phyloP scores from a whole-genome alignment of 2,797 vertebrate genomes.

The Trichosurus vulpecula region DNA sequence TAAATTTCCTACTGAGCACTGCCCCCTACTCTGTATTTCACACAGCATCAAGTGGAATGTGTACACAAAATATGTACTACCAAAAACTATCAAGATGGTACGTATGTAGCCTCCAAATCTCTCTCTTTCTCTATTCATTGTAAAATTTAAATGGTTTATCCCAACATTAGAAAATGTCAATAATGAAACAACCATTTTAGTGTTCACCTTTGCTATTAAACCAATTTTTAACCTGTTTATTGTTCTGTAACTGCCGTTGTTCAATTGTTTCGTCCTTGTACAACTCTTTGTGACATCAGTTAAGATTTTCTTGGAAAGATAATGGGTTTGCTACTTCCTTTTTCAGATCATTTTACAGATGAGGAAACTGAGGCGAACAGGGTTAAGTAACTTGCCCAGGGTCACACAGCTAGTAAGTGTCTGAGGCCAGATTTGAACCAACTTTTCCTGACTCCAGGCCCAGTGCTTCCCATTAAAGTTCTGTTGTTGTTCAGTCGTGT shows the following conservation, averaged over 20 bases:
- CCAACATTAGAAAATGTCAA: slow-evolving; percentile 51
- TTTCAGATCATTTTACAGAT: not conserved
- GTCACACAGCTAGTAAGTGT: not conserved
- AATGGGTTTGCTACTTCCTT: not conserved
- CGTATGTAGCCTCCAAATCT: slow-evolving; percentile 51
- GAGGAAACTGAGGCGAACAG: not conserved
- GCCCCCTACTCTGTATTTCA: slow-evolving; percentile 10
- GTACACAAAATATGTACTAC: not conserved
- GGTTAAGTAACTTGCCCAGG: not conserved
- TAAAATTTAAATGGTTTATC: slow-evolving; percentile 42
- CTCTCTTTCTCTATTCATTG: slow-evolving; percentile 27
- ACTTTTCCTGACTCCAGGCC: not conserved
- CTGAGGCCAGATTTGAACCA: not conserved
- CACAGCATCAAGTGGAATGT: slow-evolving; percentile 2
- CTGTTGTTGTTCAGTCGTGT: not conserved
- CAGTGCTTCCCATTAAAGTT: not conserved
- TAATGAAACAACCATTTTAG: slow-evolving; percentile 1
- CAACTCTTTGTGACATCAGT: not conserved
- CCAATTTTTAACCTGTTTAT: slow-evolving; percentile 22
- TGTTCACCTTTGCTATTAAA: slow-evolving; percentile 47
- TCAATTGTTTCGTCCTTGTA: not conserved
- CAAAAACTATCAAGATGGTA: slow-evolving; percentile 25
- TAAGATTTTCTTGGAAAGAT: not conserved
- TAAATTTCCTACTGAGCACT: not conserved
- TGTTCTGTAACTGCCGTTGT: not conserved